Evolutionary conservation across 2,113 vertebrate species (phyloP).

Genomic region (Naja naja): DNA sequence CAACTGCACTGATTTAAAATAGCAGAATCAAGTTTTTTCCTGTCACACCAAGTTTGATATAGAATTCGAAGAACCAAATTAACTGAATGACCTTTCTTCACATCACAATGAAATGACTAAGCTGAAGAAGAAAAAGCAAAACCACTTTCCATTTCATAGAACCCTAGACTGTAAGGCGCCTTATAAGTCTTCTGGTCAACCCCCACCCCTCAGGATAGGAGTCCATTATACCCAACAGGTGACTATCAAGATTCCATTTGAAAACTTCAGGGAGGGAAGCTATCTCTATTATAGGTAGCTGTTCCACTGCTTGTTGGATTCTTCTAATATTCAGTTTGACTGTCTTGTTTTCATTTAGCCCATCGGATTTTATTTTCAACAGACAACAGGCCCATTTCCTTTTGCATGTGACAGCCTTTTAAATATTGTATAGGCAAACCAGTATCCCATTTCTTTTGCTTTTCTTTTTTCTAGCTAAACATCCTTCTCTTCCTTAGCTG

Average conservation of each 20-base stretch:
- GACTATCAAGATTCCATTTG: not conserved
- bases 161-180: not conserved
- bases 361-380: not conserved
- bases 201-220: not conserved
- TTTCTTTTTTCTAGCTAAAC: not conserved
- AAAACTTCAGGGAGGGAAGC: not conserved
- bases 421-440: not conserved
- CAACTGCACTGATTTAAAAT: not conserved
- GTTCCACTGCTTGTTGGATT: not conserved
- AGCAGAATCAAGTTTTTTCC: not conserved
- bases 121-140: not conserved
- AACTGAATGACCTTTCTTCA: not conserved
- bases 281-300: not conserved
- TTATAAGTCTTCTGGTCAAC: not conserved
- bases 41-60: not conserved
- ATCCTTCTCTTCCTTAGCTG: not conserved
- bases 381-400: not conserved
- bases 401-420: not conserved
- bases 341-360: not conserved
- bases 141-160: not conserved
- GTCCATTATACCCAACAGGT: not conserved
- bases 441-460: not conserved
- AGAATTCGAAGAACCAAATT: not conserved
- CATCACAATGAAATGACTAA: not conserved
- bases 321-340: not conserved